These are phyloP conservation scores for Pristionchus fissidentatus DNA, from an alignment of 2,888 invertebrate genomes.

Conservation along the genomic window DNA sequence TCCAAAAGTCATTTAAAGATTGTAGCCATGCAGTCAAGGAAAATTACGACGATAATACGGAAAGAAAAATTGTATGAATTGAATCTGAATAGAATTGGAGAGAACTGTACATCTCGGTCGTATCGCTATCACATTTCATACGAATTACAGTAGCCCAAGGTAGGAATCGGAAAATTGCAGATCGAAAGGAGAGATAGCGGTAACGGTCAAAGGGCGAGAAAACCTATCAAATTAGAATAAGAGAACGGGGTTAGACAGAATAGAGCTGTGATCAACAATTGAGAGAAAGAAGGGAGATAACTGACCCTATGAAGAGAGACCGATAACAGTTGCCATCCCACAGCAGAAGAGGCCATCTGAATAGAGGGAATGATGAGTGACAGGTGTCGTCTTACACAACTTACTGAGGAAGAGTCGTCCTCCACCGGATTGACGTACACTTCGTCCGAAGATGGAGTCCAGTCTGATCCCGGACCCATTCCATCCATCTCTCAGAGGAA, in stretches of 20 bases:
- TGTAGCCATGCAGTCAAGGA: too few species aligned
- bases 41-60: too few species aligned
- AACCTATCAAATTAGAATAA: background rate
- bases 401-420: conserved; percentile 9
- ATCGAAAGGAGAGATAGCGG: too few species aligned
- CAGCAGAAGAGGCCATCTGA: conserved; percentile 39
- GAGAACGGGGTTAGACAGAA: background rate
- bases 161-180: too few species aligned
- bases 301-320: conserved; percentile 72
- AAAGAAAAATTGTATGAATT: too few species aligned
- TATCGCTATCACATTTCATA: too few species aligned
- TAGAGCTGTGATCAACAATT: background rate
- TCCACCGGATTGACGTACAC: conserved; percentile 11
- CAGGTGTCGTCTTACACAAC: conserved; percentile 41
- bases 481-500: background rate
- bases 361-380: conserved; percentile 22
- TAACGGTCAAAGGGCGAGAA: too few species aligned
- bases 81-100: too few species aligned
- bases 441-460: background rate
- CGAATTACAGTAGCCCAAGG: too few species aligned
- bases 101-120: too few species aligned
- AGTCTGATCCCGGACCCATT: background rate
- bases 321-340: conserved; percentile 72
- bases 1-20: too few species aligned
- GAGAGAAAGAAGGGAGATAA: background rate